A percentile compares a stretch with the other conserved stretches of the same genome.
These are phyloP conservation scores for Chaenogobius annularis DNA, from an alignment of 2,113 vertebrate genomes.

Conservation along the genomic window DNA sequence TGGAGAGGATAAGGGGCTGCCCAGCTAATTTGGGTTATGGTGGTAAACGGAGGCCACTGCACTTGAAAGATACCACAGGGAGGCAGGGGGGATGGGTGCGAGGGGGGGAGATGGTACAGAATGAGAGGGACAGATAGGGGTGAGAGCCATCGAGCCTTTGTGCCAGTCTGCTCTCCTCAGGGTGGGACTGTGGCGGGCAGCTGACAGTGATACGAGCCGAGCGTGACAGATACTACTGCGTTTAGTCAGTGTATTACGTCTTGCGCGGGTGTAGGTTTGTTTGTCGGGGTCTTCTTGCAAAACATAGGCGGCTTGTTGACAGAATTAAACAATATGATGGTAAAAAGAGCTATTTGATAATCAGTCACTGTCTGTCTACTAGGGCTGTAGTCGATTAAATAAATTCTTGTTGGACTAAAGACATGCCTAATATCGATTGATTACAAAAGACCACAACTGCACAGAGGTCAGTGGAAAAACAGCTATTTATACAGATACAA, in stretches of 20 bases:
- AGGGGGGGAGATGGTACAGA: slow-evolving; percentile 12
- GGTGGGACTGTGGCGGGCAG: slow-evolving; percentile 41
- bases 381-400: too few species aligned
- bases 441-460: too few species aligned
- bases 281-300: not conserved
- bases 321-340: not conserved
- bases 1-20: slow-evolving; percentile 89
- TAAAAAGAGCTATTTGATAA: too few species aligned
- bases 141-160: slow-evolving; percentile 48
- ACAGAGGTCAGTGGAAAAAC: too few species aligned
- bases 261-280: slow-evolving; percentile 2
- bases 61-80: slow-evolving; percentile 69
- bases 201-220: slow-evolving; percentile 42
- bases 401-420: too few species aligned
- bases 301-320: not conserved
- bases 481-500: too few species aligned
- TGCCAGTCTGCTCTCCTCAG: slow-evolving; percentile 57
- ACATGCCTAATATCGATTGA: too few species aligned
- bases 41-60: slow-evolving; percentile 80
- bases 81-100: slow-evolving; percentile 23
- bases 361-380: too few species aligned
- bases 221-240: slow-evolving; percentile 31
- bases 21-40: slow-evolving; percentile 91
- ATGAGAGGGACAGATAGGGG: slow-evolving; percentile 42
- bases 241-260: slow-evolving; percentile 1